phyloP scores from a whole-genome alignment of 1,140 invertebrate genomes.

The Drosophila leontia region DNA sequence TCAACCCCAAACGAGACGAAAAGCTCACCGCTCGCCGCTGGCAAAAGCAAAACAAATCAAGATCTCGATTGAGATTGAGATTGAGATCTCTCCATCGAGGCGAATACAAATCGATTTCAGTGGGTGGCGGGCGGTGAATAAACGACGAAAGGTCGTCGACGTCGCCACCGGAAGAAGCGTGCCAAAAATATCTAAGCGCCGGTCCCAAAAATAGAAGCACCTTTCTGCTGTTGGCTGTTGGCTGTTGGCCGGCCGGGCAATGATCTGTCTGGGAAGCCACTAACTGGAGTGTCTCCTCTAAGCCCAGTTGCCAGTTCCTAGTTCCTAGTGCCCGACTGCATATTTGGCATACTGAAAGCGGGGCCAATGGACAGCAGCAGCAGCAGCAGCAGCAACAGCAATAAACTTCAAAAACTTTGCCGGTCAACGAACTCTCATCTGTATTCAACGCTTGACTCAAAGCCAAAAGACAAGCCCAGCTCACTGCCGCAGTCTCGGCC shows the following conservation, averaged over 20 bases:
- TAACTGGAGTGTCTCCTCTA: background rate
- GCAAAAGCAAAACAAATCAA: slow-evolving; percentile 36
- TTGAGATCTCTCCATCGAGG: slow-evolving; percentile 10
- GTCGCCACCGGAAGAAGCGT: slow-evolving; percentile 68
- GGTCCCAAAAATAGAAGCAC: slow-evolving; percentile 63
- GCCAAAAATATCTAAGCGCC: slow-evolving; percentile 77
- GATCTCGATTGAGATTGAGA: slow-evolving; percentile 6
- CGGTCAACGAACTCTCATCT: slow-evolving; percentile 76
- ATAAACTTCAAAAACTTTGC: slow-evolving; percentile 72
- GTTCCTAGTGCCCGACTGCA: slow-evolving; percentile 69
- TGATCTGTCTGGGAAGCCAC: slow-evolving; percentile 15
- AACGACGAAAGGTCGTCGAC: slow-evolving; percentile 69
- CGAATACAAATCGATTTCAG: slow-evolving; percentile 29
- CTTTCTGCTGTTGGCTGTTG: no score
- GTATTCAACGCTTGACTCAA: slow-evolving; percentile 56
- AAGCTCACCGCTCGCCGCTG: background rate
- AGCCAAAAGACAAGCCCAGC: slow-evolving; percentile 60
- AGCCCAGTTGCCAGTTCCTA: background rate
- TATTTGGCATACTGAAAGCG: slow-evolving; percentile 80
- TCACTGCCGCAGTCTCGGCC: slow-evolving; percentile 29
- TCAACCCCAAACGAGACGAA: slow-evolving; percentile 51
- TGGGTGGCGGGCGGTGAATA: slow-evolving; percentile 7
- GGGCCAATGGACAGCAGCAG: slow-evolving; percentile 50
- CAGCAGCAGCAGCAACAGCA: slow-evolving; percentile 59
- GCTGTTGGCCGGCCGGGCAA: background rate